Percentiles rank a stretch among this genome's conserved stretches.
Evolutionary conservation across 2,888 invertebrate species (phyloP).

Genomic region (Chymomyza fuscimana): DNA sequence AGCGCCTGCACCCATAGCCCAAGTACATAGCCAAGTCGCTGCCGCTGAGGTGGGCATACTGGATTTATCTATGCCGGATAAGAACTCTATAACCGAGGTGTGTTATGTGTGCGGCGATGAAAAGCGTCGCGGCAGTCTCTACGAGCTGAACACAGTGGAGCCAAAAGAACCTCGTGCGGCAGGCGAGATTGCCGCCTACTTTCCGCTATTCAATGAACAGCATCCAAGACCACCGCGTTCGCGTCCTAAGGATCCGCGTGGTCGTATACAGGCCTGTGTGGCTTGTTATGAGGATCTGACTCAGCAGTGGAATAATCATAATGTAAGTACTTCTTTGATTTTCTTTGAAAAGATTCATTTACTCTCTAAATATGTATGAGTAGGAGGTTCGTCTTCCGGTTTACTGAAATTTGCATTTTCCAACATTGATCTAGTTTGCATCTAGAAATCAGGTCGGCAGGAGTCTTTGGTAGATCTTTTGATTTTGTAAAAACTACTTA

Average conservation of each 20-base stretch:
- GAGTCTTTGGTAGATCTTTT: background rate
- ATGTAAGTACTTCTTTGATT: constrained; percentile 79
- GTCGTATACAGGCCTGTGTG: constrained; percentile 88
- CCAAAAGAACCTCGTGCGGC: constrained; percentile 80
- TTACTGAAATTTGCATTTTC: background rate
- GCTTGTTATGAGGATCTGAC: constrained; percentile 92
- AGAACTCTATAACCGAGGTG: constrained; percentile 93
- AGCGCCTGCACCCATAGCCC: constrained; percentile 38
- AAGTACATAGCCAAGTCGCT: constrained; percentile 29
- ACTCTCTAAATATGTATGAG: background rate
- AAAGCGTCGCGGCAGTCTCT: constrained; percentile 89
- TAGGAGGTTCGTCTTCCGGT: background rate
- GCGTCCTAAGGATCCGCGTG: constrained; percentile 91
- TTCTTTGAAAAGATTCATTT: background rate
- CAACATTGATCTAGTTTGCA: background rate
- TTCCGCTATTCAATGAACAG: constrained; percentile 87
- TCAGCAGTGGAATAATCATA: constrained; percentile 92
- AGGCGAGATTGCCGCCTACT: constrained; percentile 84
- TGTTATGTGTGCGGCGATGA: constrained; percentile 95
- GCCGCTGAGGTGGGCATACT: constrained; percentile 88
- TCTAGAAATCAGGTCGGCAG: background rate
- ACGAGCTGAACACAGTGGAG: constrained; percentile 84
- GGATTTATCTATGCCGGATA: constrained; percentile 95
- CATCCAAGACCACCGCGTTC: constrained; percentile 93
- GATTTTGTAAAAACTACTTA: background rate